Evolutionary conservation across 2,797 vertebrate genomes (phyloP), one percentile per base, ranked within the genome.

Genomic region (Cryptoprocta ferox): DNA sequence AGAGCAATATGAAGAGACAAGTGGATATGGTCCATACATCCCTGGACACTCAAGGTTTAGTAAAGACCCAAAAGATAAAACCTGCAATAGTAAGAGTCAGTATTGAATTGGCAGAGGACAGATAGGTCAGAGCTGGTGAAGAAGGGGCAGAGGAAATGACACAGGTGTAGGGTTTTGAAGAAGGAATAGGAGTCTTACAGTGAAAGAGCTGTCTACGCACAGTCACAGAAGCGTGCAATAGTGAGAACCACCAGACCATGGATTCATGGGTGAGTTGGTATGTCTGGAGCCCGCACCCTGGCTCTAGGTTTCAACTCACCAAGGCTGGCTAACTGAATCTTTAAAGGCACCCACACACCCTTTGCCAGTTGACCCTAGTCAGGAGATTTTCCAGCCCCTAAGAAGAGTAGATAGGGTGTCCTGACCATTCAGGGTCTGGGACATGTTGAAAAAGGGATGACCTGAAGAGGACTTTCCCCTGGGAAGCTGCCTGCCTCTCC

Each of bases 161-260:
- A 5, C 24, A 12, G 12, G 3, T 1, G 0, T 14, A 68, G 39
- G 30, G 11, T 35, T 81, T 28, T 76, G 45, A 92, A 66, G 61
- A 28, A 86, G 4, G 16, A 63, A 50, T 5, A 61, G 56, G 70
- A 92, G 12, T 5, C 48, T 11, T 1, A 5, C 10, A 24, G n/a
- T 4, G 12, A 37, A 7, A 82, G 35, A 75, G 61, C 8, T 30
- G 5, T 30, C 3, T 14, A 24, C 0, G 13, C 1, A 13, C 73
- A 14, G 7, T 19, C 14, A 1, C 0, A 0, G 39, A 24, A 6
- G 2, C 28, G 12, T 11, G 19, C 63, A 24, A 26, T 6, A n/a
- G 26, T 4, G 14, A 35, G 21, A 10, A 30, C 6, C 2, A 0
- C 1, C 15, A 8, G 13, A 24, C 42, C 28, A 45, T 5, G 1